Evolutionary conservation across 2,888 invertebrate species (phyloP), one percentile per base, ranked within the genome.

Genomic region (Azorinus chamasolen): DNA sequence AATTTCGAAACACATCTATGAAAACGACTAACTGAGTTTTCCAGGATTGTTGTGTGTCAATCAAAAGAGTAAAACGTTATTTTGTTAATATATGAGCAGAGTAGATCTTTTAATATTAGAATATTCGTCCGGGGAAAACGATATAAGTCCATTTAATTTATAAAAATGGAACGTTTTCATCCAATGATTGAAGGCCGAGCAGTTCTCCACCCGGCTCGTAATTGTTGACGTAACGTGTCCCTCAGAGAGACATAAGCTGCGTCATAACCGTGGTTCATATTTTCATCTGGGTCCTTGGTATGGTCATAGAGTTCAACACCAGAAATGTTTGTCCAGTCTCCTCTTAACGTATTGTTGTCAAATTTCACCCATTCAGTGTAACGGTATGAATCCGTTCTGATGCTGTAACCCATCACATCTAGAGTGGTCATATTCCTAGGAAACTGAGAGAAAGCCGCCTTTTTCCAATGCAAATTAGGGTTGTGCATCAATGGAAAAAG

Each of bases 231-330:
- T 16, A 90, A 65, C 20, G 80, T 63, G 8, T 48, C 53, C 8
- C 71, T 79, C 2, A 14, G 73, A 65, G 77, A 94, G 12, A 16
- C 8, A 51, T 68, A 91, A 65, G 92, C 88, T 5, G 88, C 16
- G 50, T 76, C 61, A 6, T 62, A 27, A 4, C 66, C 80, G n/a
- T 62, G 48, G 69, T 84, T 85, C 50, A 50, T 32, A 41, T 83
- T 84, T 65, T 85, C 85, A 22, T 79, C 73, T 0, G 85, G 83
- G 25, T 85, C 84, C 3, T 20, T 25, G 14, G 41, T 20, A 48
- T 83, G 84, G 43, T 83, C 81, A 41, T 85, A 85, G 24, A 85
- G 62, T 57, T 85, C 84, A 1, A 57, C 48, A 18, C 73, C 84
- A 32, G 63, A 43, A 22, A 74, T 18, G 5, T 41, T 43, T 6